These are phyloP conservation scores for Dascyllus trimaculatus DNA, from an alignment of 2,113 vertebrate species.

Conservation along the genomic window DNA sequence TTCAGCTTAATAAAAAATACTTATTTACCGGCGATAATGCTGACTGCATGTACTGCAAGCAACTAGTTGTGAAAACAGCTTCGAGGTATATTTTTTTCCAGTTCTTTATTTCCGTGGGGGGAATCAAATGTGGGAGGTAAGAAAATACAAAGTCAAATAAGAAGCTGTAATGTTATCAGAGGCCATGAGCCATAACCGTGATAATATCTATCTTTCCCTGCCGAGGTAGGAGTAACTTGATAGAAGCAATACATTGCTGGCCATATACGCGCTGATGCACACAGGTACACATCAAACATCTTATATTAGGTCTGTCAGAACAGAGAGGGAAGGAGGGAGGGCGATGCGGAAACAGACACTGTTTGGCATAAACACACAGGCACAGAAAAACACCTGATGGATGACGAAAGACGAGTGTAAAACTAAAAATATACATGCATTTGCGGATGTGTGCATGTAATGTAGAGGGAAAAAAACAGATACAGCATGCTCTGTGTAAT, in stretches of 20 bases:
- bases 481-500: background rate
- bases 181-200: conserved; percentile 68
- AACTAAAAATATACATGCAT: conserved; percentile 11
- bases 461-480: conserved; percentile 20
- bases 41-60: conserved; percentile 30
- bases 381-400: conserved; percentile 35
- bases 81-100: conserved; percentile 44
- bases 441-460: background rate
- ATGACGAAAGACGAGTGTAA: conserved; percentile 17
- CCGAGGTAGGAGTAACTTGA: conserved; percentile 66
- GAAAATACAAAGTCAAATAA: conserved; percentile 79
- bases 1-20: conserved; percentile 27
- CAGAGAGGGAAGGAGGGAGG: conserved; percentile 22
- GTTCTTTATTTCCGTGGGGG: conserved; percentile 57
- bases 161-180: conserved; percentile 77
- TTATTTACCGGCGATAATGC: conserved; percentile 53
- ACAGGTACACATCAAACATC: conserved; percentile 79
- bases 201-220: conserved; percentile 75
- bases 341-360: conserved; percentile 16
- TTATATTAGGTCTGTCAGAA: conserved; percentile 74
- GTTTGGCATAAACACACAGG: conserved; percentile 39
- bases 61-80: conserved; percentile 54
- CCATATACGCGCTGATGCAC: conserved; percentile 61
- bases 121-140: conserved; percentile 62
- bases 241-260: conserved; percentile 70